These are phyloP conservation scores for Penaeus indicus DNA, from an alignment of 1,140 invertebrate species.

Conservation along the genomic window DNA sequence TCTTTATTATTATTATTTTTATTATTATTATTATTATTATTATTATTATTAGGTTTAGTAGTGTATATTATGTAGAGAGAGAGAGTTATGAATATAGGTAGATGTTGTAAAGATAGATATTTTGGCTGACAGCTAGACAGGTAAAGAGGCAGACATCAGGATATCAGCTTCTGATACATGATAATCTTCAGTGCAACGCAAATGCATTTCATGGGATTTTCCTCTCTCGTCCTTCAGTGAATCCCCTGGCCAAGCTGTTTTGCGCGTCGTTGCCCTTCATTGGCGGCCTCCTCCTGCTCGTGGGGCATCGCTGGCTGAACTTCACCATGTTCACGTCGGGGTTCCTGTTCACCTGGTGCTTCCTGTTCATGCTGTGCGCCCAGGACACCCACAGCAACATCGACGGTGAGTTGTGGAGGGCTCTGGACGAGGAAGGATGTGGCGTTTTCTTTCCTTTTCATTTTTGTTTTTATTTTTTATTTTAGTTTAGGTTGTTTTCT, in stretches of 20 bases:
- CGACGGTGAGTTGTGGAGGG: slow-evolving; percentile 45
- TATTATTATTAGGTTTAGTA: no score
- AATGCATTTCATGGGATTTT: neutral
- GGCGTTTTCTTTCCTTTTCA: neutral
- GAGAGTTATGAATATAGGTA: neutral
- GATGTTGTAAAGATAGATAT: neutral
- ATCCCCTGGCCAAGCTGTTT: slow-evolving; percentile 70
- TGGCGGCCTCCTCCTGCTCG: slow-evolving; percentile 75
- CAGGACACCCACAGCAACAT: slow-evolving; percentile 66
- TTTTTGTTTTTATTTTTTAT: neutral
- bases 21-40: no score
- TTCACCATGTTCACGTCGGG: slow-evolving; percentile 74
- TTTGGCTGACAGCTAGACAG: neutral
- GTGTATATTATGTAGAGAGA: neutral
- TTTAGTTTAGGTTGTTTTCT: no score
- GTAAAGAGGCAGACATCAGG: neutral
- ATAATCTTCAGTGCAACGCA: neutral
- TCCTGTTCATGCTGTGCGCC: slow-evolving; percentile 66
- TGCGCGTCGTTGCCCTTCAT: slow-evolving; percentile 74
- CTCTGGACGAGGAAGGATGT: no score
- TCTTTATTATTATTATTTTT: no score
- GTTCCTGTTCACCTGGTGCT: slow-evolving; percentile 65
- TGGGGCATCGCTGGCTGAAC: slow-evolving; percentile 78
- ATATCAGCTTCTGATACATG: neutral
- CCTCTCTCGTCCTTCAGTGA: slow-evolving; percentile 8